These are phyloP conservation scores for Prorops nasuta DNA, from an alignment of 1,140 invertebrate genomes.

Conservation along the genomic window DNA sequence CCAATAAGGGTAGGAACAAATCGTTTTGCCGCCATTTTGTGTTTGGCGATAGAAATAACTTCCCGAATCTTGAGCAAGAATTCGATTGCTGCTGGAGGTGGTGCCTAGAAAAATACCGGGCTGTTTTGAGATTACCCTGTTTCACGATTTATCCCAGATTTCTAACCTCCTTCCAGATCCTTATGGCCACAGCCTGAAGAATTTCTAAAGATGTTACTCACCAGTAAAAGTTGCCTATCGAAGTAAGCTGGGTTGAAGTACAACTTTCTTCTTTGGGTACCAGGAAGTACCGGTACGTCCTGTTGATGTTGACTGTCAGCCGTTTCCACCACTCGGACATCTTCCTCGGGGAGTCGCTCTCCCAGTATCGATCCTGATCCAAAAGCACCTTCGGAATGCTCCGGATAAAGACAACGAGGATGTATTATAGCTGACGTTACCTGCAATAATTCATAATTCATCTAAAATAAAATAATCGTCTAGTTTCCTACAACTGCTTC, in stretches of 20 bases:
- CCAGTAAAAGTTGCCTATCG: slow-evolving; percentile 77
- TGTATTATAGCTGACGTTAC: slow-evolving; percentile 70
- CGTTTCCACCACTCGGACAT: slow-evolving; percentile 81
- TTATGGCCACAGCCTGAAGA: not conserved
- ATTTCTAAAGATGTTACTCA: slow-evolving; percentile 50
- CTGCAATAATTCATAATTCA: slow-evolving; percentile 49
- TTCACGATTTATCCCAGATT: not conserved
- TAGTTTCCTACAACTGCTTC: no score
- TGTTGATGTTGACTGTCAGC: slow-evolving; percentile 62
- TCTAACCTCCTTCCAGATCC: not conserved
- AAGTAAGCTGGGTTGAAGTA: slow-evolving; percentile 89
- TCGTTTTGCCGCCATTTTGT: slow-evolving; percentile 78
- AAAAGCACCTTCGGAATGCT: slow-evolving; percentile 44
- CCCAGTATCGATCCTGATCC: slow-evolving; percentile 55
- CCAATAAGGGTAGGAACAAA: slow-evolving; percentile 74
- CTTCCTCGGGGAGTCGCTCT: slow-evolving; percentile 76
- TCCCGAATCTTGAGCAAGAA: slow-evolving; percentile 84
- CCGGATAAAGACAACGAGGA: slow-evolving; percentile 51
- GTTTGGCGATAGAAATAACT: slow-evolving; percentile 83
- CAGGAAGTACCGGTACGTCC: slow-evolving; percentile 43
- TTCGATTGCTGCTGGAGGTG: slow-evolving; percentile 81
- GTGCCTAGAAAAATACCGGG: slow-evolving; percentile 62
- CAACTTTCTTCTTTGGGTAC: slow-evolving; percentile 71
- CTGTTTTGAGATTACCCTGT: slow-evolving; percentile 25
- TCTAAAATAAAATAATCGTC: not conserved